Base-by-base conservation (phyloP, 2,113 vertebrate genomes). In the Elephantulus edwardii region DNA sequence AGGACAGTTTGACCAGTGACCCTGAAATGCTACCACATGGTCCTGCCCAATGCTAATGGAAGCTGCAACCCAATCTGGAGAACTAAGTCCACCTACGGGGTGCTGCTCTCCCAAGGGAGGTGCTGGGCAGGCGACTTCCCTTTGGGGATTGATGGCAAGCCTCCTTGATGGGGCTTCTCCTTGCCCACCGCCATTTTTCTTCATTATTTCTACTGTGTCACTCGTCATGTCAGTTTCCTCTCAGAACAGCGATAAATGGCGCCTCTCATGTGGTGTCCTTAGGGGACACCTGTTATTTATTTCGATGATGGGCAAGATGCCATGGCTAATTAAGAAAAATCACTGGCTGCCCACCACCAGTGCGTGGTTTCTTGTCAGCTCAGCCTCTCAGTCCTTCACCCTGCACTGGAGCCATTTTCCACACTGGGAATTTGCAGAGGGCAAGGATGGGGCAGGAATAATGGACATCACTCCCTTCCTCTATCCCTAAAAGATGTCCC, bases 311-410 rank as follows among this genome's bases (percentile, higher is more conserved):
- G 98, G 97, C 97, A 97, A 97, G 95, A 89, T 96, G 97, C 97
- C 97, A 96, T 35, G 94, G 96, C 94, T 98, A 98, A 98, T 98
- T 98, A 98, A 97, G 97, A 97, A 96, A 97, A 98, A 98, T 97
- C 91, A 95, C 96, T 68, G 89, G 95, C 96, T 19, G 24, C 93
- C 87, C 86, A 91, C 90, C 83, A 95, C 95, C 96, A 92, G 40
- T 70, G 48, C 26, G 8, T 58, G 42, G 85, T 54, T 78, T 44
- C 83, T 88, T 72, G 62, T 88, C 76, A 86, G 85, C 77, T 86
- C 66, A 33, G 92, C 9, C 71, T 84, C 62, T 52, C 12, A 91
- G 88, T 78, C 93, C 93, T 91, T 94, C 83, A 94, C 66, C 91
- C 85, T 82, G 81, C 7, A 9, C 2, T 54, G 64, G 60, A 77